Percentiles rank a stretch among this genome's conserved stretches.
These are phyloP conservation scores for Daktulosphaira vitifoliae DNA, from an alignment of 1,140 invertebrate genomes.

Conservation along the genomic window DNA sequence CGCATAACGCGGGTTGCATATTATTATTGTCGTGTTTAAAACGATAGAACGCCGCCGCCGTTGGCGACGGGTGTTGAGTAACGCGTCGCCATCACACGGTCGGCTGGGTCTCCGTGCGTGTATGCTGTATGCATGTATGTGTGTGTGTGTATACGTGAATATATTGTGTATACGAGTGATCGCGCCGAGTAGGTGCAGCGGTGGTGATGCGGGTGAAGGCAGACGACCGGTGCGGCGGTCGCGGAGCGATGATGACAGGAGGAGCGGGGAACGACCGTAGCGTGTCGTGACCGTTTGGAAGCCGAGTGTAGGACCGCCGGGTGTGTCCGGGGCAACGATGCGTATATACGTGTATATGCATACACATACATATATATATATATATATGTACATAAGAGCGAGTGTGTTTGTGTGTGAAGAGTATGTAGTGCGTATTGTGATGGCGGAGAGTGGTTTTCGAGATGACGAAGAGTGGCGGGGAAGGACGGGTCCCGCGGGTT, in stretches of 20 bases:
- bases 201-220: neutral
- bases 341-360: neutral
- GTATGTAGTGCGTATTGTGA: no score
- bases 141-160: no score
- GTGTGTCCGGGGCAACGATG: slow-evolving; percentile 22
- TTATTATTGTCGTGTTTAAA: neutral
- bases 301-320: slow-evolving; percentile 25
- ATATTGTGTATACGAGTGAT: neutral
- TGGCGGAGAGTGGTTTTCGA: neutral
- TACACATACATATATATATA: neutral
- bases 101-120: slow-evolving; percentile 20
- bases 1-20: neutral
- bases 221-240: neutral
- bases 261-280: slow-evolving; percentile 6
- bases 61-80: neutral
- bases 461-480: neutral
- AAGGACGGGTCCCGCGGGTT: slow-evolving; percentile 23
- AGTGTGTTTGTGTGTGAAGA: neutral
- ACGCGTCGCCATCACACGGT: slow-evolving; percentile 32
- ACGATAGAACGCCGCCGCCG: slow-evolving; percentile 13
- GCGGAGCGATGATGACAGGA: neutral
- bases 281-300: slow-evolving; percentile 25
- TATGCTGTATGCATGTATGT: no score
- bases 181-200: neutral
- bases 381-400: neutral